Base-by-base conservation (phyloP, 2,888 invertebrate genomes). In the Pollenia angustigena region DNA sequence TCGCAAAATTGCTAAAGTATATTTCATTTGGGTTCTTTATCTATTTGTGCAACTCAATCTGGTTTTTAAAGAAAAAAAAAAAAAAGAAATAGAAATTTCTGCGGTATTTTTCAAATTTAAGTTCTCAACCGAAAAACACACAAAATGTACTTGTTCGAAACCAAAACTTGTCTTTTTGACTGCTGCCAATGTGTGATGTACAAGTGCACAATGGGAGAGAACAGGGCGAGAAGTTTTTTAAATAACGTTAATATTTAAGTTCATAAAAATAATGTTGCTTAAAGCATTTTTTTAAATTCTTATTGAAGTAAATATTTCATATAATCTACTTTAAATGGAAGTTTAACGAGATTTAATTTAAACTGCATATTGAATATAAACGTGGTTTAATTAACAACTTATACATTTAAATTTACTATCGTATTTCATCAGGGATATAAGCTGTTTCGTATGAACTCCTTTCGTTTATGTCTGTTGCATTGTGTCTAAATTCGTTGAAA, bases 61-160 rank as follows among this genome's bases (percentile, higher is more conserved):
- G n/a, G 50, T 60, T 60, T 42, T 69, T 48, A 48, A 56, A 8
- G 8, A 12, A 32, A 44, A 2, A 58, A n/a, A 64, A 18, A 46
- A 16, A 9, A 8, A 40, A 56, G 56, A 9, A 64, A 52, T 52
- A 56, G 3, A 23, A 1, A 23, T 23, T 72, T 66, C 40, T 83
- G 78, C 16, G 79, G 79, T 79, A 68, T 52, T 84, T 62, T 80
- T 60, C 46, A 62, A 80, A 79, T 74, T 84, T 74, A 62, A 80
- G 68, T 80, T 85, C 60, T 79, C n/a, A 58, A 72, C 64, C 60
- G 40, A 54, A 82, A 78, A 32, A 44, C 64, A 72, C 64, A 78
- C 46, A 60, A 50, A 58, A 32, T 69, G 40, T 42, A 62, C 48
- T 71, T 58, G 66, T 40, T 71, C 16, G 6, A 54, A 71, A 58